phyloP scores from a whole-genome alignment of 2,888 invertebrate genomes.

The Scaeva pyrastri region DNA sequence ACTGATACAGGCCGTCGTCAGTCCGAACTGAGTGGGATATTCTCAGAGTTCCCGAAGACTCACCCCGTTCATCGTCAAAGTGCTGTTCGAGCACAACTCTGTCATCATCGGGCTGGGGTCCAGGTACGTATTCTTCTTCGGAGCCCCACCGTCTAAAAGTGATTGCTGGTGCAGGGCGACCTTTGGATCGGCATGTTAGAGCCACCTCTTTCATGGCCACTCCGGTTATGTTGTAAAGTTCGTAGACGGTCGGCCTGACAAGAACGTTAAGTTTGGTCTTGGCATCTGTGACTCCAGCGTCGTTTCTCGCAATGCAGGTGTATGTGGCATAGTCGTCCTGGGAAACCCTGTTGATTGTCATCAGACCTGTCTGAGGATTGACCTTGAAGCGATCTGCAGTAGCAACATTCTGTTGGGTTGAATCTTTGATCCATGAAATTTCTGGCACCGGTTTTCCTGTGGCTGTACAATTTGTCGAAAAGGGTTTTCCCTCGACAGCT shows the following conservation, averaged over 20 bases:
- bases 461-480: slow-evolving; percentile 90
- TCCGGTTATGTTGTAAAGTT: slow-evolving; percentile 89
- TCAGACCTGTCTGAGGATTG: slow-evolving; percentile 88
- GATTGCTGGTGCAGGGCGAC: slow-evolving; percentile 91
- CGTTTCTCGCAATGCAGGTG: slow-evolving; percentile 92
- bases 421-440: slow-evolving; percentile 92
- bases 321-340: slow-evolving; percentile 92
- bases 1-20: slow-evolving; percentile 95
- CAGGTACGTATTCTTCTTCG: slow-evolving; percentile 87
- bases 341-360: slow-evolving; percentile 90
- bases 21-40: slow-evolving; percentile 88
- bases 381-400: slow-evolving; percentile 87
- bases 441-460: slow-evolving; percentile 93
- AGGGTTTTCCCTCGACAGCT: slow-evolving; percentile 92
- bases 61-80: slow-evolving; percentile 85
- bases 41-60: slow-evolving; percentile 88
- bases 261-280: slow-evolving; percentile 89
- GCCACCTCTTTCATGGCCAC: slow-evolving; percentile 87
- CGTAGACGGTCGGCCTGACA: slow-evolving; percentile 92
- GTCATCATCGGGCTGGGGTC: slow-evolving; percentile 87
- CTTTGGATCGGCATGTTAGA: slow-evolving; percentile 91
- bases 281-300: slow-evolving; percentile 89
- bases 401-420: slow-evolving; percentile 89
- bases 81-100: slow-evolving; percentile 87
- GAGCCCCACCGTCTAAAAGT: slow-evolving; percentile 91